Conservation (phyloP, 2,888 invertebrate species). For the Patella caerulea region DNA sequence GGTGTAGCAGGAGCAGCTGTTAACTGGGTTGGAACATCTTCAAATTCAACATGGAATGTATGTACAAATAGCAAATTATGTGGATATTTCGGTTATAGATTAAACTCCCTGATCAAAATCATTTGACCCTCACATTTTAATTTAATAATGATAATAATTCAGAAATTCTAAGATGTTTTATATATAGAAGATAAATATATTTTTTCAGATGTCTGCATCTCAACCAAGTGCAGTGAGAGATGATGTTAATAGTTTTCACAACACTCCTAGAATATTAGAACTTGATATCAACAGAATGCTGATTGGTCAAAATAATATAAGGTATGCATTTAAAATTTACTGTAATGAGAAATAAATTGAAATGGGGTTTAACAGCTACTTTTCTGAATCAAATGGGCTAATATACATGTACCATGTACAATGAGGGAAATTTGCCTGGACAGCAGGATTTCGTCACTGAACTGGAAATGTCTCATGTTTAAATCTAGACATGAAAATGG, state of each 20-base stretch:
- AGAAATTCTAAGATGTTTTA: no score
- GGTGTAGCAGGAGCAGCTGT: conserved; percentile 49
- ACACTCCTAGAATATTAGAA: conserved; percentile 69
- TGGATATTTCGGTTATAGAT: not conserved
- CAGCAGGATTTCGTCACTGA: no score
- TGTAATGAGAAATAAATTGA: not conserved
- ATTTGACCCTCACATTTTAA: no score
- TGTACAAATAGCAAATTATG: conserved; percentile 33
- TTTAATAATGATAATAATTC: no score
- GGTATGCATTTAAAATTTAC: conserved; percentile 44
- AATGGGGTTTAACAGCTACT: not conserved
- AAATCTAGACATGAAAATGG: no score
- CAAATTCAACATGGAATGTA: conserved; percentile 62
- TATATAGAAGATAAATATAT: not conserved
- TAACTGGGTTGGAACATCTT: conserved; percentile 45
- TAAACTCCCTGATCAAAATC: no score
- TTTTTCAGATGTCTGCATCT: conserved; percentile 53
- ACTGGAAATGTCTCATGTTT: no score
- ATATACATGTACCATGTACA: no score
- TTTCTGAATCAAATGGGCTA: no score
- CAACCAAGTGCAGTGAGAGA: conserved; percentile 39
- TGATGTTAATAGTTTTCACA: conserved; percentile 37
- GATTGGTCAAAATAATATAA: conserved; percentile 70
- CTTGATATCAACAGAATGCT: conserved; percentile 71
- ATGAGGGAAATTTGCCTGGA: no score